Base-by-base conservation (phyloP, 2,797 vertebrate genomes). In the Silurus aristotelis region DNA sequence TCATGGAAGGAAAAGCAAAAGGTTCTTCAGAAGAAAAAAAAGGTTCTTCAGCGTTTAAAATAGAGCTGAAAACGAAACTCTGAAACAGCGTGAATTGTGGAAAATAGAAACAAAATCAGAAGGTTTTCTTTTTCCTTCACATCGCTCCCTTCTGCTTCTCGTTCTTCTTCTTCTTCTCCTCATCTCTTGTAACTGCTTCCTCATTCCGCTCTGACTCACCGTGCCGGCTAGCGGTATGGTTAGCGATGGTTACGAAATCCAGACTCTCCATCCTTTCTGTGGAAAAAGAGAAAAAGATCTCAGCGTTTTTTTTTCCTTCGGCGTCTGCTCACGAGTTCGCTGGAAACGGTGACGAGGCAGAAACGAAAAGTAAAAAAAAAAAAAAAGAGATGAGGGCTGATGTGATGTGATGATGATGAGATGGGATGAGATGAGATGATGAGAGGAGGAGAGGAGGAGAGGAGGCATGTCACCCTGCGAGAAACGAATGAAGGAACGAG, bases 201-300 rank as follows among this genome's bases (percentile, higher is more conserved):
- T 92, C 93, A 92, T 95, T 95, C 88, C 70, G 89, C 84, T 89
- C 88, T 94, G 94, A 95, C 90, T 95, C 94, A 95, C 86, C 87
- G 1, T 73, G 5, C 43, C 84, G 81, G 89, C 86, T 0, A 10
- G 91, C 82, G 83, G 90, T 48, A 86, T 92, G 85, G 92, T 92
- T 89, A 89, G 90, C 38, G 7, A 84, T 84, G 87, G 84, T 95
- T 95, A 93, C 91, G 78, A 94, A 93, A 95, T 92, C 90, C 46
- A 93, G 93, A 94, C 93, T 88, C 17, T 25, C 60, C n/a, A 83
- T 84, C 60, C 56, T 89, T 82, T 95, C 92, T 80, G 88, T 92
- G 92, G 92, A 94, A 94, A 92, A 88, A 89, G 83, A 19, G 55
- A 52, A 52, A 52, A 52, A 52, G 48, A 52, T 7, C 89, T 92